A percentile compares a stretch with the other conserved stretches of the same genome.
These are phyloP conservation scores for Corapipo altera DNA, from an alignment of 2,113 vertebrate genomes.

Conservation along the genomic window DNA sequence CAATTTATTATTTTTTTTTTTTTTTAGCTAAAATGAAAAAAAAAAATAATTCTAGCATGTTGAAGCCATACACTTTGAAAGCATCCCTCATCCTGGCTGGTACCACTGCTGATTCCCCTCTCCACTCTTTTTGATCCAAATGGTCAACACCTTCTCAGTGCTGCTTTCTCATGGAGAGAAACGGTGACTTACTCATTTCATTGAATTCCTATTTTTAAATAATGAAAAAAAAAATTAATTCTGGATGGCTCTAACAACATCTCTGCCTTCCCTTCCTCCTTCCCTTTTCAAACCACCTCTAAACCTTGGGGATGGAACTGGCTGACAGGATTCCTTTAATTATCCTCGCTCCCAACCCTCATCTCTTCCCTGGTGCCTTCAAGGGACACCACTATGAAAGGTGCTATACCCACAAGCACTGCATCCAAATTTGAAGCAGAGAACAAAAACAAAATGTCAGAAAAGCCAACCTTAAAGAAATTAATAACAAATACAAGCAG, in stretches of 20 bases:
- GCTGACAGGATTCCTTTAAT: slow-evolving; percentile 51
- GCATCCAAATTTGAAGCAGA: not conserved
- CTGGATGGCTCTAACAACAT: not conserved
- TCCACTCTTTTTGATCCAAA: not conserved
- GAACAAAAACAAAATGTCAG: slow-evolving; percentile 1
- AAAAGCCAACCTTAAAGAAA: slow-evolving; percentile 8
- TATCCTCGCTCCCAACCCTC: not conserved
- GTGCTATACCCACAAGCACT: not conserved
- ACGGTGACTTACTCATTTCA: not conserved
- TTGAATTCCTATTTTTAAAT: not conserved
- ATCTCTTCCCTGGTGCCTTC: slow-evolving; percentile 1
- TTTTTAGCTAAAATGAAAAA: not conserved
- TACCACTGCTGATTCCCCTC: not conserved
- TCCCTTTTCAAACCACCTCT: not conserved
- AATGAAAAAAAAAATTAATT: not conserved
- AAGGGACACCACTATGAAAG: slow-evolving; percentile 4
- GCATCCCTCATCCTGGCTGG: not conserved
- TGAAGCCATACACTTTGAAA: not conserved
- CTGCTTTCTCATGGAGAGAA: not conserved
- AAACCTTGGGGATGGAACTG: slow-evolving; percentile 6
- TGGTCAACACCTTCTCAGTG: not conserved
- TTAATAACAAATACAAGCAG: slow-evolving; percentile 33
- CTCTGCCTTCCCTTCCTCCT: not conserved
- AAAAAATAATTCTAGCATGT: not conserved
- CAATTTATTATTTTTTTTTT: not conserved